Base-by-base conservation (phyloP, 1,140 invertebrate species). In the Melanaphis sacchari region DNA sequence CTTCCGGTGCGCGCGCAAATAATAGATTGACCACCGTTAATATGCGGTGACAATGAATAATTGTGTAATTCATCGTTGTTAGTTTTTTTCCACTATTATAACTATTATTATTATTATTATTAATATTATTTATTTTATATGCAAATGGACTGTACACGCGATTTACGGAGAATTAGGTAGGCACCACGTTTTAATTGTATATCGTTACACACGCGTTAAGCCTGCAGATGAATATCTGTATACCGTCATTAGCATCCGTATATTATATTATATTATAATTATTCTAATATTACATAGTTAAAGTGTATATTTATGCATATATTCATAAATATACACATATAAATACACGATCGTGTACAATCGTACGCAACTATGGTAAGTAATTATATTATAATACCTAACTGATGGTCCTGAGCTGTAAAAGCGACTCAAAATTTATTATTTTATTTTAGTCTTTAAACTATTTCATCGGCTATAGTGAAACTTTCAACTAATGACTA, bases 21-120 rank as follows among this genome's bases (percentile, higher is more conserved):
- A 76, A 91, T 43, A 59, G 43, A 76, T 76, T 66, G 54, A 91
- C 87, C 87, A 18, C 59, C 54, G 41, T 43, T 41, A 59, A 40
- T 40, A 40, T 24, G 21, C 38, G n/a, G 90, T 82, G 90, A 91
- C 90, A 81, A 82, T 91, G 66, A 82, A 91, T 91, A 82, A 91
- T 82, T 43, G 59, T 76, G 59, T 81, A 81, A 40, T 91, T n/a
- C 38, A 76, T 91, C 43, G 40, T 15, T 81, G 59, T 66, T n/a
- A n/a, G 49, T 31, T 66, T 66, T 40, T 59, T 90, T 90, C 18
- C 22, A 31, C 38, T n/a, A 36, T 76, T 76, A 66, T 26, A 1
- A 8, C 7, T 59, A 59, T 59, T 26, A 26, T 54, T 54, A 54
- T 59, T 22, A 22, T 54, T 26, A 54, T 54, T 54, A 54, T 54